phyloP scores from a whole-genome alignment of 2,113 vertebrate species.

The Corythoichthys intestinalis region DNA sequence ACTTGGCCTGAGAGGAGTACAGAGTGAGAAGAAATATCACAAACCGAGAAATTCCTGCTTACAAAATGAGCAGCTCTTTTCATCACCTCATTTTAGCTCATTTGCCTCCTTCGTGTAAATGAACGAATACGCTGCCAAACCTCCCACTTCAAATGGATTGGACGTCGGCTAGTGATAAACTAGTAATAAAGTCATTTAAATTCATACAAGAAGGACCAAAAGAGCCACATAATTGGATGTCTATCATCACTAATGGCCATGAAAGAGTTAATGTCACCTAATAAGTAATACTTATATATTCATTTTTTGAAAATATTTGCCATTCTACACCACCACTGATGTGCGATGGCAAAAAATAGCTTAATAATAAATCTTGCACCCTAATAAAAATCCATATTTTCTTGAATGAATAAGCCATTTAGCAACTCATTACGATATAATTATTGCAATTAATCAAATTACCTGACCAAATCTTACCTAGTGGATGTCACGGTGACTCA shows the following conservation, averaged over 20 bases:
- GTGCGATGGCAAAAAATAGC: not conserved
- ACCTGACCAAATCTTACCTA: not conserved
- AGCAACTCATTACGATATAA: not conserved
- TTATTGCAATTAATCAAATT: not conserved
- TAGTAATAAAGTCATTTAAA: too few relatives aligned
- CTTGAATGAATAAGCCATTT: not conserved
- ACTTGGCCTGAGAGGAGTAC: slow-evolving; percentile 43
- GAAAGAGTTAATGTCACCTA: too few relatives aligned
- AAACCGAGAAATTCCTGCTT: slow-evolving; percentile 12
- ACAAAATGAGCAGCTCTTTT: slow-evolving; percentile 40
- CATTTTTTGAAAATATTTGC: not conserved
- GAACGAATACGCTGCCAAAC: too few relatives aligned
- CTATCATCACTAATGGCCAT: too few relatives aligned
- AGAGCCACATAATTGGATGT: too few relatives aligned
- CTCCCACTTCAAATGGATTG: too few relatives aligned
- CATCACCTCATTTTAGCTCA: not conserved
- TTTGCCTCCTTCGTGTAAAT: too few relatives aligned
- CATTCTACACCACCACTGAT: not conserved
- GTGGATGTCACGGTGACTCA: not conserved
- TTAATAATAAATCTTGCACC: not conserved
- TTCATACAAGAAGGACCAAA: too few relatives aligned
- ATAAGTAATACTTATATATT: too few relatives aligned
- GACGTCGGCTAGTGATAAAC: too few relatives aligned
- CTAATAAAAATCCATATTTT: not conserved
- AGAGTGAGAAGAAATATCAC: slow-evolving; percentile 24